Evolutionary conservation across 2,797 vertebrate species (phyloP), one percentile per base, ranked within the genome.

Genomic region (Sitta carolinensis): DNA sequence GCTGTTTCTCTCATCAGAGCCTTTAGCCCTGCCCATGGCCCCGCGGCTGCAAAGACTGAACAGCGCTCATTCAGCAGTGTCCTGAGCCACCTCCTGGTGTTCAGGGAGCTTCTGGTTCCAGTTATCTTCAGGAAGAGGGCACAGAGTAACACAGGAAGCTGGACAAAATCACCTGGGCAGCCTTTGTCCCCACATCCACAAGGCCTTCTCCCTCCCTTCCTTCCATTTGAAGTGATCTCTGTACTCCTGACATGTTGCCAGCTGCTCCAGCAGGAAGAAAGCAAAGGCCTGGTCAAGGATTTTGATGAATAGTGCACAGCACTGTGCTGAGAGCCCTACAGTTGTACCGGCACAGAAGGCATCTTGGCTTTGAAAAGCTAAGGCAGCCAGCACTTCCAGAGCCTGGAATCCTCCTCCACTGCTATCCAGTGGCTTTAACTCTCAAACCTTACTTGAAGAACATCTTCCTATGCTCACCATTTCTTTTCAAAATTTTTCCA

Each of bases 41-140:
- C 40, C 1, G 1, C 36, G 5, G 23, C 45, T 6, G 23, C 45
- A 68, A 23, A 22, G 45, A 45, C 13, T 0, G 8, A 13, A 12
- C 30, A 75, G 36, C 26, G 3, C 34, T 20, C 36, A 13, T 2
- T 27, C 38, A 70, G 75, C 51, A 23, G 30, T 1, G 5, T 5
- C 43, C 43, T 27, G 20, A 57, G 38, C 42, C 48, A 30, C 0
- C 15, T 26, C 11, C 5, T 26, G 7, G 8, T 21, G 14, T 16
- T 34, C 50, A 9, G 0, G 6, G 8, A 74, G 38, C 34, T 74
- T 21, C 43, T 13, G 32, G 12, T 42, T 51, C n/a, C n/a, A 7
- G 9, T 0, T 43, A 11, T 14, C 27, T 52, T 59, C 26, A 48
- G 7, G 20, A 20, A 64, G 27, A 52, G 8, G 42, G 13, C n/a